Base-by-base conservation (phyloP, 2,113 vertebrate species). In the Sapayoa aenigma region DNA sequence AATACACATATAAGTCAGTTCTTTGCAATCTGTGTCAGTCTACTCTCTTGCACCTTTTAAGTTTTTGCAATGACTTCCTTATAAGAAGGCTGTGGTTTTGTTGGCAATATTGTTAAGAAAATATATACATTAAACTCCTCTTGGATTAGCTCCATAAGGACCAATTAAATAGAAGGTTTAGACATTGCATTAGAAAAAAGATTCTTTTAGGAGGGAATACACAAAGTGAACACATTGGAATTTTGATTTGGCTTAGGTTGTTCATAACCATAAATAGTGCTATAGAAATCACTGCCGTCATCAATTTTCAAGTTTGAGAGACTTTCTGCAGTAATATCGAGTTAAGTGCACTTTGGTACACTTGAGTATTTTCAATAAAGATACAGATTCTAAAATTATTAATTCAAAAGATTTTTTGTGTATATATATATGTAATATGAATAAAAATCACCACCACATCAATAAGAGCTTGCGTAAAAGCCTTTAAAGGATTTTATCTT, bases 391-490 rank as follows among this genome's bases (percentile, higher is more conserved):
- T 46, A n/a, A 84, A 52, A 2, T 62, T 90, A 55, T 25, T 77
- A 2, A 80, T 88, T 55, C 62, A 62, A 47, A 72, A 3, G 3
- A 35, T 52, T 85, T 76, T 72, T 75, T 11, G 49, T 28, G 31
- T 9, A 35, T 28, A 33, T 9, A 35, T 37, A n/a, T 2, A 30
- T 0, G 1, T 14, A 53, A 37, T 21, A 41, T 14, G 18, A 74
- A 55, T 73, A 79, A 91, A 90, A 89, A 84, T n/a, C 35, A 47
- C 27, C 67, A 13, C 18, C 14, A 50, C 0, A 0, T 71, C 39
- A 86, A 74, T 12, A 83, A 78, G 6, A 52, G 6, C 33, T 62
- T 74, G 12, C 0, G 0, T 35, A 27, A 67, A 10, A 67, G 31
- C 15, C 37, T 81, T 67, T 44, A 12, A 89, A 47, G 17, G 3